Evolutionary conservation across 2,113 vertebrate species (phyloP), one percentile per base, ranked within the genome.

Genomic region (Cichladusa arquata): DNA sequence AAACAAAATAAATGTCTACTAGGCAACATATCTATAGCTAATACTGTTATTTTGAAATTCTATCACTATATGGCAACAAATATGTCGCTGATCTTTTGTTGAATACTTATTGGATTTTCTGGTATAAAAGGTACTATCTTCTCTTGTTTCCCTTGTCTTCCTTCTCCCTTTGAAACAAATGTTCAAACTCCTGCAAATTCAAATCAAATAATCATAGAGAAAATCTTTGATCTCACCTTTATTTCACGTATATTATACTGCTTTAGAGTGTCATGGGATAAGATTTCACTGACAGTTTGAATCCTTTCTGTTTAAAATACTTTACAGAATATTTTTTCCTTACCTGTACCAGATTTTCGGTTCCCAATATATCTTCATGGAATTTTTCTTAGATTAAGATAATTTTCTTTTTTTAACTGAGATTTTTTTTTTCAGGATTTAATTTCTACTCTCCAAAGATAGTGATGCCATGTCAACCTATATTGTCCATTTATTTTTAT

Each of bases 1-100:
- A 93, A 93, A 95, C 77, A 54, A 80, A 96, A 88, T 97, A 81
- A 65, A 65, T 54, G 16, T 88, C 82, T 74, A 34, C 26, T 23
- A 80, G 70, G 38, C 56, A 86, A 60, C 45, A 81, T 58, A 72
- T 4, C 8, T 61, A 76, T 71, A 91, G 65, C 9, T 45, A 88
- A 71, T 48, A 48, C 8, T 42, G 14, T 64, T 94, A 53, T 69
- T 92, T 92, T 60, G 12, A 19, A 82, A 70, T 88, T 79, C 54
- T 81, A 34, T 45, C 17, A 3, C 29, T 81, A 12, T 58, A 87
- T 31, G 50, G 28, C 34, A 44, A 47, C 31, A 71, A 53, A 54
- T 60, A 48, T 28, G 17, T 31, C 36, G 58, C 16, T 70, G 45
- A 58, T 77, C 31, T 26, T 65, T 79, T 66, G 4, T 85, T 79